phyloP scores from a whole-genome alignment of 2,888 invertebrate genomes.

The Pherbina coryleti region DNA sequence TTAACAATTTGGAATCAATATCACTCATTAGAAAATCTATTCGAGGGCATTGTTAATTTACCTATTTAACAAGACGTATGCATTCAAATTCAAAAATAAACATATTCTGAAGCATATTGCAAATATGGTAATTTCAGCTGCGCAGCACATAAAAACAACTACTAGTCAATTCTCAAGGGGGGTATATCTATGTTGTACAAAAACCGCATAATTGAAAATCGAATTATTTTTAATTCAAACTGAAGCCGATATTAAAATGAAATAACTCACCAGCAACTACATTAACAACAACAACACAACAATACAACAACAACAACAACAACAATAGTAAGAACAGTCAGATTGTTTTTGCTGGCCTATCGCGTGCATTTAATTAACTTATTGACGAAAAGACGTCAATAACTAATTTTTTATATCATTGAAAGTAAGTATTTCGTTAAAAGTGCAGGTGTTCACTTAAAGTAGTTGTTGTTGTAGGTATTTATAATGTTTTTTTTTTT shows the following conservation, averaged over 20 bases:
- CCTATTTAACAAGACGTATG: not conserved
- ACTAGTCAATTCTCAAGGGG: not conserved
- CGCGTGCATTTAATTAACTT: slow-evolving; percentile 31
- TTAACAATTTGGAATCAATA: too few species aligned
- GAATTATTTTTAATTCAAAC: slow-evolving; percentile 25
- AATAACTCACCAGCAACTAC: slow-evolving; percentile 40
- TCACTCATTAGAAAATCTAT: too few species aligned
- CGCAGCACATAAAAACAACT: not conserved
- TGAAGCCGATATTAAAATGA: slow-evolving; percentile 33
- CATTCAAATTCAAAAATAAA: not conserved
- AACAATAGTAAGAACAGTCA: slow-evolving; percentile 29
- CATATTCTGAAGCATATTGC: too few species aligned
- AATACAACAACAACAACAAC: slow-evolving; percentile 42
- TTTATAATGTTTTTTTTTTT: slow-evolving; percentile 8
- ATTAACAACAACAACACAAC: slow-evolving; percentile 37
- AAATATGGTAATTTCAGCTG: not conserved
- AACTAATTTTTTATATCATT: not conserved
- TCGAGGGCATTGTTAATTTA: too few species aligned
- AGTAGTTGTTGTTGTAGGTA: not conserved
- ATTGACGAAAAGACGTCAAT: slow-evolving; percentile 32
- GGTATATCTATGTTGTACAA: not conserved
- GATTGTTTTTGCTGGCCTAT: not conserved
- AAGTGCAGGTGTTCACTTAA: not conserved
- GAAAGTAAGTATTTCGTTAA: not conserved
- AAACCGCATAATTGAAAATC: slow-evolving; percentile 44